Evolutionary conservation across 2,113 vertebrate genomes (phyloP), one percentile per base, ranked within the genome.

Genomic region (Girardinichthys multiradiatus): DNA sequence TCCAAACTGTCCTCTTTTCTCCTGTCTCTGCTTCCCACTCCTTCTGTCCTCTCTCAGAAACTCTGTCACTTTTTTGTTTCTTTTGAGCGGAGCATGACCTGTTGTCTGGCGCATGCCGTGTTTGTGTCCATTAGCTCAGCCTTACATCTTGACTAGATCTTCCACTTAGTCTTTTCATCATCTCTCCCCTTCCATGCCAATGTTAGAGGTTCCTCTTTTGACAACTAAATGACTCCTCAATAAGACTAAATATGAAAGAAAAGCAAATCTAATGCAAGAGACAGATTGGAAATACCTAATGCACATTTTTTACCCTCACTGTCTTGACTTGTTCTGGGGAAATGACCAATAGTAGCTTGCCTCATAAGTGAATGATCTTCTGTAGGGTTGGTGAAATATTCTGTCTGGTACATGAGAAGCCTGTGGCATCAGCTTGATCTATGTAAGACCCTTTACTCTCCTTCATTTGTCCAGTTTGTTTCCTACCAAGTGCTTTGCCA

Each of bases 51-150:
- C 74, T 74, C 77, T 92, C 78, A 78, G 35, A 68, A 64, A 76
- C 70, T 74, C 75, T 79, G 86, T 91, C 92, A 92, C 90, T 86
- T 92, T 90, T 89, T 37, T 24, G 5, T 62, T 62, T 24, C 5
- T 93, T 90, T 95, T 94, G 94, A 94, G 95, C 94, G 89, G 90
- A 92, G 96, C 96, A 97, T 96, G 96, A 94, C 89, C 90, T 93
- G 93, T 94, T 93, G 91, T 95, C 93, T 94, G 94, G 94, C 89
- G 96, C 96, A 97, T 97, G 96, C 92, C 79, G 90, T 95, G 95
- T 96, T 89, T 72, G 93, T 95, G 89, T 93, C 87, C 87, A 84
- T 90, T 90, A 85, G 92, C 82, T 79, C 77, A 70, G 81, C 86
- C 80, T 86, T 37, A 72, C 93, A 93, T 91, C 86, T 92, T 90